Percentiles rank a stretch among this genome's conserved stretches.
phyloP scores from a whole-genome alignment of 2,797 vertebrate genomes.

The Denticeps clupeoides region DNA sequence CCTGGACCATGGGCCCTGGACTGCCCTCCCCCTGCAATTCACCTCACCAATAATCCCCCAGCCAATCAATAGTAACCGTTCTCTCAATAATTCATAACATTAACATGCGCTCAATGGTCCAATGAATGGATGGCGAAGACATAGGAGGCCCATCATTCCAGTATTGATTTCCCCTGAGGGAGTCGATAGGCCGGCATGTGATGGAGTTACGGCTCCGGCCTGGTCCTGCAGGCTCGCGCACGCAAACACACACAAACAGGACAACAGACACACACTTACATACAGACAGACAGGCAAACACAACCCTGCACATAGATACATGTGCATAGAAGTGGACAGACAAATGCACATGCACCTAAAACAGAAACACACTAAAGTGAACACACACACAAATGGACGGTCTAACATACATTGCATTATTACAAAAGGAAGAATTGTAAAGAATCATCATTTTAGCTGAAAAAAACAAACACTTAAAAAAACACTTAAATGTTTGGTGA shows the following conservation, averaged over 20 bases:
- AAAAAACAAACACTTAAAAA: too few relatives aligned
- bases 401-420: too few relatives aligned
- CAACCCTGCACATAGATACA: not conserved
- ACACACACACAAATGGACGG: not conserved
- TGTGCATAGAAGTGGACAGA: not conserved
- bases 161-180: conserved; percentile 58
- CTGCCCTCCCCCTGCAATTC: conserved; percentile 27
- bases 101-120: conserved; percentile 72
- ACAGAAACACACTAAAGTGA: not conserved
- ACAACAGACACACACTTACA: conserved; percentile 32
- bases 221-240: conserved; percentile 30
- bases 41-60: conserved; percentile 61
- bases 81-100: conserved; percentile 80
- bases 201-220: conserved; percentile 61
- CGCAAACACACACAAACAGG: conserved; percentile 29
- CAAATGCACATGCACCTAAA: too few relatives aligned
- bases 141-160: conserved; percentile 72
- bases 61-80: conserved; percentile 73
- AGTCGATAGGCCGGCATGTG: conserved; percentile 61
- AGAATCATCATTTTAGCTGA: too few relatives aligned
- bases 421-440: too few relatives aligned
- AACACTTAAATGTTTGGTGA: too few relatives aligned
- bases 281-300: conserved; percentile 3
- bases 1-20: conserved; percentile 13
- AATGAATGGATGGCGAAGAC: conserved; percentile 67